These are phyloP conservation scores for Alexandromys fortis DNA, from an alignment of 2,113 vertebrate species.

Conservation along the genomic window DNA sequence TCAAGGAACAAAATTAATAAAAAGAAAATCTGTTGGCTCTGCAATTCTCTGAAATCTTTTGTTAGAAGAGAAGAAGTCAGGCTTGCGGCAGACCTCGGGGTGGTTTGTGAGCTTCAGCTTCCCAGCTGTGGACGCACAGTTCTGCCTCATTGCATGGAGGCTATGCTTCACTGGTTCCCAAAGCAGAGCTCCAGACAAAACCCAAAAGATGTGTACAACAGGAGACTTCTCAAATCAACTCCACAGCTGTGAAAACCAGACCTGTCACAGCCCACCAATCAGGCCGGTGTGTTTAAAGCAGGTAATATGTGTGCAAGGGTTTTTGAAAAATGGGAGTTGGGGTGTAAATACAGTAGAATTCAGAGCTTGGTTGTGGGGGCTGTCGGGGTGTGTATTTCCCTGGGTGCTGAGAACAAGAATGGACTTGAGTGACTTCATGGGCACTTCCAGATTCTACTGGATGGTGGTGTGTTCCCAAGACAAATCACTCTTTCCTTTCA, in stretches of 20 bases:
- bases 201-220: constrained; percentile 57
- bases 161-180: constrained; percentile 72
- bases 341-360: constrained; percentile 28
- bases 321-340: constrained; percentile 7
- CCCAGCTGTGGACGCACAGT: constrained; percentile 71
- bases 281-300: constrained; percentile 44
- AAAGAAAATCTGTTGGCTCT: constrained; percentile 21
- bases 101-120: constrained; percentile 46
- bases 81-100: background rate
- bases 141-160: constrained; percentile 78
- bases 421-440: background rate
- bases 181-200: constrained; percentile 78
- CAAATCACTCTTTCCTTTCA: constrained; percentile 12
- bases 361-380: background rate
- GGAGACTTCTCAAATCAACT: constrained; percentile 61
- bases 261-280: constrained; percentile 12
- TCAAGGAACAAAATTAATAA: background rate
- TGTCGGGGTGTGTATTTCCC: constrained; percentile 2
- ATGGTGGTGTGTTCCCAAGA: background rate
- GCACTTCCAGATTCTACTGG: constrained; percentile 42
- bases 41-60: constrained; percentile 55
- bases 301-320: background rate
- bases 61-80: constrained; percentile 34
- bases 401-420: background rate
- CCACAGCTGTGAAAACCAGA: constrained; percentile 77